phyloP scores from a whole-genome alignment of 1,140 invertebrate species.

The Bombus pyrosoma region DNA sequence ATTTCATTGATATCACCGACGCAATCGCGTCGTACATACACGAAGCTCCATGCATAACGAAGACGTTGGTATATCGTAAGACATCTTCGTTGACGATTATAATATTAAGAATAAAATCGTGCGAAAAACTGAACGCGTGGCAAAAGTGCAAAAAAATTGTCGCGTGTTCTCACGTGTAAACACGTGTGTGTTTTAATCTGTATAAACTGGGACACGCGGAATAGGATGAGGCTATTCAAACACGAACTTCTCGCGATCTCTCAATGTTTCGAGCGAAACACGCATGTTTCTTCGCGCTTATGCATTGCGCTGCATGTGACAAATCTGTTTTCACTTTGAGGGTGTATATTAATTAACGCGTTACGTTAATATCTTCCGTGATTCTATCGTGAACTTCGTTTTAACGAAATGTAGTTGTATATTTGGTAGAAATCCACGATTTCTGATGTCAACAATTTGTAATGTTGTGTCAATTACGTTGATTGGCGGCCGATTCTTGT shows the following conservation, averaged over 20 bases:
- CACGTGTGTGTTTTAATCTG: background rate
- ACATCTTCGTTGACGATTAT: background rate
- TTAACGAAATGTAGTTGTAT: background rate
- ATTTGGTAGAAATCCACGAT: background rate
- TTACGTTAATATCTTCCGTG: background rate
- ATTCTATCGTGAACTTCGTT: background rate
- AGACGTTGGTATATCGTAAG: background rate
- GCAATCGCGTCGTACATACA: constrained; percentile 2
- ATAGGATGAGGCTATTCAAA: background rate
- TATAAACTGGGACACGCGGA: background rate
- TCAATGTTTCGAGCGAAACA: background rate
- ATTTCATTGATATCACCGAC: background rate
- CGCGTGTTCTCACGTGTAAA: constrained; percentile 1
- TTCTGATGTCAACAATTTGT: background rate
- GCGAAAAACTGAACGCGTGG: background rate
- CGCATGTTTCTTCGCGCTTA: no score
- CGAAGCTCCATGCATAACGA: no score
- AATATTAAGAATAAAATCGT: constrained; percentile 11
- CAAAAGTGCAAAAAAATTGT: background rate
- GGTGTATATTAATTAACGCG: constrained; percentile 2
- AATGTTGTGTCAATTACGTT: background rate
- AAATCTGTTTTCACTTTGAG: background rate
- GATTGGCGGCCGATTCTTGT: background rate
- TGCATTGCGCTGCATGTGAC: background rate
- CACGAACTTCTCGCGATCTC: background rate